Conservation (phyloP, 2,113 vertebrate species). For the Oryzias woworae region DNA sequence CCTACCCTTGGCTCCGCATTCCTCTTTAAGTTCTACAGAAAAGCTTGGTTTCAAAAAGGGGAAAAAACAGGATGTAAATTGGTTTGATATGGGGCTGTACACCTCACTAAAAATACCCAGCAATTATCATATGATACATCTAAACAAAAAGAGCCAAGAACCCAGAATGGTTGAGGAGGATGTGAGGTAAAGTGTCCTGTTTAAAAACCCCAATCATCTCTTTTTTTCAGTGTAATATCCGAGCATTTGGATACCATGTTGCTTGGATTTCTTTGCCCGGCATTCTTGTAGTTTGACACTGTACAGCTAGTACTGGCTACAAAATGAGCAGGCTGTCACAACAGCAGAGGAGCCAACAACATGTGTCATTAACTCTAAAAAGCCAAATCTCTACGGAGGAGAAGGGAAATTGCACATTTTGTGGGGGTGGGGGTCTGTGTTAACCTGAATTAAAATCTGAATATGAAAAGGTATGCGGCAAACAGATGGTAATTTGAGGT, state of each 20-base stretch:
- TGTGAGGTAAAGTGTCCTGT: too few species aligned
- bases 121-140: neutral
- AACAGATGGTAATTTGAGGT: constrained; percentile 35
- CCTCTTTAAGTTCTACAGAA: too few species aligned
- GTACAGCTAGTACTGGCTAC: neutral
- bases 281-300: too few species aligned
- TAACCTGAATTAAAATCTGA: constrained; percentile 30
- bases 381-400: too few species aligned
- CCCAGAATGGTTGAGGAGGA: too few species aligned
- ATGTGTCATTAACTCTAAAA: constrained; percentile 6
- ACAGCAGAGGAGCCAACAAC: neutral
- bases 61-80: neutral
- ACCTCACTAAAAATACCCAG: too few species aligned
- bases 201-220: too few species aligned
- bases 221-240: neutral
- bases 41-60: neutral
- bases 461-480: constrained; percentile 39
- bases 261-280: too few species aligned
- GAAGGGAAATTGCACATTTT: neutral
- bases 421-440: neutral
- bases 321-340: neutral
- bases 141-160: too few species aligned
- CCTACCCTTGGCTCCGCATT: neutral
- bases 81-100: too few species aligned
- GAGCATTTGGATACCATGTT: neutral